Evolutionary conservation across 2,797 vertebrate genomes (phyloP).

Genomic region (Tangara arthus): DNA sequence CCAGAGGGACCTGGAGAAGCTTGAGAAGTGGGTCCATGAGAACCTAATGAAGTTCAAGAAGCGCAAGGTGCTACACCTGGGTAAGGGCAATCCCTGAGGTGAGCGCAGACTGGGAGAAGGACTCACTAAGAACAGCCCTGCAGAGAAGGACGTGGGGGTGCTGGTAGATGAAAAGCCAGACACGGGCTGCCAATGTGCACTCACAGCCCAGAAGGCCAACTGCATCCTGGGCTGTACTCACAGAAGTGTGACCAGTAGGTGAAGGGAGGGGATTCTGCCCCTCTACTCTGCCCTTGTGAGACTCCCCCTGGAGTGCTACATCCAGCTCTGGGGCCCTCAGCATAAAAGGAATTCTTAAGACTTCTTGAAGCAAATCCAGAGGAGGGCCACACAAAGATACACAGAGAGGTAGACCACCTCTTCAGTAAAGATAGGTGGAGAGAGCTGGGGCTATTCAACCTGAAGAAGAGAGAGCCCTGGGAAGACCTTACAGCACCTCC

Average conservation of each 20-base stretch:
- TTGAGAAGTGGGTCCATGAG: rapidly evolving
- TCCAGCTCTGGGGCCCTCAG: background rate
- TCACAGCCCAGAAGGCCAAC: background rate
- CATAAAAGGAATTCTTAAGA: background rate
- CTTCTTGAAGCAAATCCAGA: background rate
- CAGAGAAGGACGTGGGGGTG: background rate
- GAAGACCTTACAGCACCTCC: background rate
- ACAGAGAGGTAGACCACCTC: background rate
- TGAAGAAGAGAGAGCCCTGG: background rate
- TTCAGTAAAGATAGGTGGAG: too few species aligned
- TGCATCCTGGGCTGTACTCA: background rate
- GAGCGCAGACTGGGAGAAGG: background rate
- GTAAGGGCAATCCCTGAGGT: background rate
- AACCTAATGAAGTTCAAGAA: background rate
- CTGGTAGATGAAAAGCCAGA: background rate
- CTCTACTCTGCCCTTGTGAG: background rate
- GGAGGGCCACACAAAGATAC: background rate
- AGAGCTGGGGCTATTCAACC: background rate
- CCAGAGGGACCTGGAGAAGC: background rate
- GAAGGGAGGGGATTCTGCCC: background rate
- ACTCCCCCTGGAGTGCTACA: background rate
- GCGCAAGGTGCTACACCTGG: background rate
- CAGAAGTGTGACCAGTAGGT: background rate
- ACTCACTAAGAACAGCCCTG: background rate
- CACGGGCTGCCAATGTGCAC: rapidly evolving